Base-by-base conservation (phyloP, 2,888 invertebrate species). In the Linhomoeus sp. region DNA sequence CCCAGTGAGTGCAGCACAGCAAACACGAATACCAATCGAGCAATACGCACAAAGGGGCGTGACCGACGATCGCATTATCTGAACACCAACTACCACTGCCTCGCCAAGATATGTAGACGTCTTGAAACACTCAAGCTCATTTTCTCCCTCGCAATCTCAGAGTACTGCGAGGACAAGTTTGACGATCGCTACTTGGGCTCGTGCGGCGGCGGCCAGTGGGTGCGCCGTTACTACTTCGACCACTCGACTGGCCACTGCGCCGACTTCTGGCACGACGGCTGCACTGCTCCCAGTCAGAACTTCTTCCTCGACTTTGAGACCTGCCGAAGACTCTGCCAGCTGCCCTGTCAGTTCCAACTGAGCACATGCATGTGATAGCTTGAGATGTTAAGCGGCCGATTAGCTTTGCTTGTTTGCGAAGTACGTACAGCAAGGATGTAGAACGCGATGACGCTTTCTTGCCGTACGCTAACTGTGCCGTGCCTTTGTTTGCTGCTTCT, bases 121-220 rank as follows among this genome's bases (percentile, higher is more conserved):
- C n/a, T n/a, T n/a, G n/a, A n/a, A n/a, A n/a, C n/a, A n/a, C n/a
- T n/a, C n/a, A n/a, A n/a, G n/a, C n/a, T n/a, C n/a, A n/a, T n/a
- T n/a, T n/a, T n/a, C n/a, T n/a, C n/a, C n/a, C n/a, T n/a, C n/a
- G n/a, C n/a, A n/a, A n/a, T n/a, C n/a, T 35, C 46, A 54, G 58
- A 47, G 9, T 49, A 55, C 39, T 61, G 61, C 44, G 45, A 53
- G 2, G 59, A 61, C 45, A 48, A 50, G 12, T 61, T 60, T 29
- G 61, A 61, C 43, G 39, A 48, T 12, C 53, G 50, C 26, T 58
- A 62, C 46, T 48, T 51, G 9, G 55, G 56, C 39, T 51, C 59
- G 1, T 61, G 61, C 48, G 55, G 53, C 22, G 49, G 53, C 25
- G 59, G 58, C 33, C 49, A 50, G 15, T 61, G 61, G 61, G 45